Base-by-base conservation (phyloP, 2,888 invertebrate species). In the Hemistola chrysoprasaria region DNA sequence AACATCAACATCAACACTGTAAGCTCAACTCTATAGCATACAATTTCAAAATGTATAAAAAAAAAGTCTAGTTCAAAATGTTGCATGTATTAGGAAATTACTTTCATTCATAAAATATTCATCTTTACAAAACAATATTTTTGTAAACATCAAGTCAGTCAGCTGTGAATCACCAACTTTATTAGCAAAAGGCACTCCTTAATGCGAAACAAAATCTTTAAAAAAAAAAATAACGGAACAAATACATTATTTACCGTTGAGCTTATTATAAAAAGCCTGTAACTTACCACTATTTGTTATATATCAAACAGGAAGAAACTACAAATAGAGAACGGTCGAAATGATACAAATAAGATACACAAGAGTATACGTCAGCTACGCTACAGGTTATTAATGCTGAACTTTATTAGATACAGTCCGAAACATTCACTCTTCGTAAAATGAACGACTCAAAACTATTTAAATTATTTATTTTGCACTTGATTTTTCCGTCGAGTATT, bases 121-220 rank as follows among this genome's bases (percentile, higher is more conserved):
- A 59, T 59, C 41, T 58, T 71, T 75, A 78, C 68, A 78, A 78
- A 78, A 76, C n/a, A n/a, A n/a, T n/a, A 80, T 79, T 80, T 72
- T 60, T 16, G 16, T 56, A 70, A 78, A 75, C 71, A 64, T 75
- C 70, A 76, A 75, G 73, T 79, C 80, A 79, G 80, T 83, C 59
- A 68, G 71, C 70, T 38, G 68, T 60, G 63, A 67, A 70, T 66
- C 72, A 74, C 73, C 61, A 66, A 63, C 56, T 62, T 62, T 55
- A 47, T 66, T 69, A 64, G 69, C 74, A 66, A 76, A 83, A 85
- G 85, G 83, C 84, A 84, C 85, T 83, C 76, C 75, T 66, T 60
- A 51, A 73, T 68, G 50, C 53, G 50, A 53, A 48, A 48, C 37
- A 30, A 46, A 41, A 29, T 48, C 39, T 50, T 38, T 39, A 43